Evolutionary conservation across 2,113 vertebrate genomes (phyloP), one percentile per base, ranked within the genome.

Genomic region (Tyto alba): DNA sequence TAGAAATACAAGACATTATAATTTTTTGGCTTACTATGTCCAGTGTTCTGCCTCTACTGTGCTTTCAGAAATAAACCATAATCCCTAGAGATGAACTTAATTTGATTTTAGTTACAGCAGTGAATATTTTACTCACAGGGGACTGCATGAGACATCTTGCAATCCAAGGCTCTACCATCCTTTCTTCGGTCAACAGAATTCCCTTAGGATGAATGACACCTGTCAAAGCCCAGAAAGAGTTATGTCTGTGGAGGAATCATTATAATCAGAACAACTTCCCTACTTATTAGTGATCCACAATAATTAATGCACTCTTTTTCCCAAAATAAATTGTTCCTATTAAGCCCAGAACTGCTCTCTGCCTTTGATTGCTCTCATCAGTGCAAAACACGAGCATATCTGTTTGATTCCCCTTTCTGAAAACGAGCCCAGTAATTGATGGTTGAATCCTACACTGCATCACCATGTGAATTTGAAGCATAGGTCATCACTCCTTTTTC

Each of bases 211-310:
- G 22, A 90, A 26, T 1, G 6, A 7, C 22, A 84, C 25, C 45
- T 80, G n/a, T 22, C 50, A 90, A 91, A 89, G 16, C 6, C 36
- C 62, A 40, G 26, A 57, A 25, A 78, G 34, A 73, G 20, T 36
- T 72, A 32, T 11, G 5, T 60, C n/a, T 5, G 0, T 32, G 38
- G 11, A 48, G 19, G 26, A 86, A 64, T 2, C 9, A 25, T 0
- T 53, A 41, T 5, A 62, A 6, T 21, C 60, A 91, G 76, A 94
- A 69, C 13, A 82, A 52, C 19, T 20, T 83, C 57, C 16, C 34
- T 38, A 34, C 7, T 9, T 55, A 11, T 45, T 19, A 76, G 9
- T 30, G 15, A 82, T 34, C 9, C 36, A 56, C 30, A 72, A 17
- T 21, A 68, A 64, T 7, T 29, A 55, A 71, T 15, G 11, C 25